Evolutionary conservation across 2,888 invertebrate species (phyloP).

Genomic region (Pelosia muscerda): DNA sequence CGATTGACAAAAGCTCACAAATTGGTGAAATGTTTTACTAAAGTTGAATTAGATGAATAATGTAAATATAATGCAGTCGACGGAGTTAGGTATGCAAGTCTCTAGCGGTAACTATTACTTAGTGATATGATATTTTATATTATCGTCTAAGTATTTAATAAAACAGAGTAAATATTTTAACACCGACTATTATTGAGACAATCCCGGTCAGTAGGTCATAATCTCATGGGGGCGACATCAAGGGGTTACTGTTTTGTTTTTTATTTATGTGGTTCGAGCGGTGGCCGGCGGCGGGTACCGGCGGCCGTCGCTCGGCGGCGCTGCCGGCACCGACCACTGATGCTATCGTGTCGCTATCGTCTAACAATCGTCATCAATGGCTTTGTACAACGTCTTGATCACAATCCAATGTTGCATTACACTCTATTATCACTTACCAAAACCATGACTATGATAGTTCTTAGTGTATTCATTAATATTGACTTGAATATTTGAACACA

Average conservation of each 20-base stretch:
- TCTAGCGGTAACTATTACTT: slow-evolving; percentile 74
- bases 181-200: slow-evolving; percentile 73
- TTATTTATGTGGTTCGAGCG: slow-evolving; percentile 56
- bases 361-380: slow-evolving; percentile 21
- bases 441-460: neutral
- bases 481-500: slow-evolving; percentile 19
- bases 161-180: slow-evolving; percentile 83
- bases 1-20: slow-evolving; percentile 40
- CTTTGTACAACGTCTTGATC: slow-evolving; percentile 28
- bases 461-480: neutral
- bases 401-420: neutral
- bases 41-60: slow-evolving; percentile 48
- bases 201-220: slow-evolving; percentile 70
- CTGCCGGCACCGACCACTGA: slow-evolving; percentile 15
- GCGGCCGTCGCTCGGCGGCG: neutral
- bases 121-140: slow-evolving; percentile 82
- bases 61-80: slow-evolving; percentile 50
- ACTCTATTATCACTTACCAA: neutral
- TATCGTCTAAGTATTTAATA: slow-evolving; percentile 82
- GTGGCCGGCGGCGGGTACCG: slow-evolving; percentile 14
- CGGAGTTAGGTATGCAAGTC: slow-evolving; percentile 58
- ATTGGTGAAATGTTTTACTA: slow-evolving; percentile 49
- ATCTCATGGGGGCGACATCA: slow-evolving; percentile 49
- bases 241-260: slow-evolving; percentile 54
- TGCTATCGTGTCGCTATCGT: slow-evolving; percentile 25